Evolutionary conservation across 2,888 invertebrate species (phyloP), one percentile per base, ranked within the genome.

Genomic region (Torymus auratus): DNA sequence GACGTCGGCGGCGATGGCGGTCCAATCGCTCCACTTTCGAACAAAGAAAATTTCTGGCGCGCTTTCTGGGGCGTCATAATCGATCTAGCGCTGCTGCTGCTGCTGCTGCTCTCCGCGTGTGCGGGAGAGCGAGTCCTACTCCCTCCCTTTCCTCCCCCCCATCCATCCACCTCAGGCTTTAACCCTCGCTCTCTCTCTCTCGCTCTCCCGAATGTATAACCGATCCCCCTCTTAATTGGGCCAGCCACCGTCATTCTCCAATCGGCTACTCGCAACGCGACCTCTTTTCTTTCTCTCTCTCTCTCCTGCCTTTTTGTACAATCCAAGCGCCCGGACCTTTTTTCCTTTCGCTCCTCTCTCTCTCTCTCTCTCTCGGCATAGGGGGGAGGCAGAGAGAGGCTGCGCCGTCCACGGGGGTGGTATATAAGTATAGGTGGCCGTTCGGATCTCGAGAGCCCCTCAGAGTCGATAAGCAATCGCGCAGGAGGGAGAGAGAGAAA

Each of bases 11-110:
- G 50, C 62, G 14, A 28, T 68, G 64, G 5, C 68, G 67, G 70
- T 78, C 83, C 85, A 83, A 84, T 84, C 83, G 85, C 83, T 84
- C 85, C 82, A 85, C 83, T 84, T 84, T 84, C 83, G 82, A 83
- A 85, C 84, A 85, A 86, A 85, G 84, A 83, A 83, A 83, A 84
- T 84, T 76, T 73, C 69, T 73, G 75, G 73, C 69, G 79, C 68
- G 83, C 81, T 85, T 84, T 85, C 85, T 82, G 82, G 82, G 78
- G 80, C 82, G 82, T 80, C 75, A 82, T 82, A 82, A 82, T 82
- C 80, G 82, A 82, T 80, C 79, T 80, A 60, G 79, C 64, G 52
- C 14, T 28, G 28, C 28, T 28, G 28, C 28, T 28, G 28, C 28
- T 28, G 28, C 28, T 28, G 28, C 3, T 28, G 28, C 28, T 28